Percentiles rank a stretch among this genome's conserved stretches.
phyloP scores from a whole-genome alignment of 2,113 vertebrate species.

The Etheostoma cragini region DNA sequence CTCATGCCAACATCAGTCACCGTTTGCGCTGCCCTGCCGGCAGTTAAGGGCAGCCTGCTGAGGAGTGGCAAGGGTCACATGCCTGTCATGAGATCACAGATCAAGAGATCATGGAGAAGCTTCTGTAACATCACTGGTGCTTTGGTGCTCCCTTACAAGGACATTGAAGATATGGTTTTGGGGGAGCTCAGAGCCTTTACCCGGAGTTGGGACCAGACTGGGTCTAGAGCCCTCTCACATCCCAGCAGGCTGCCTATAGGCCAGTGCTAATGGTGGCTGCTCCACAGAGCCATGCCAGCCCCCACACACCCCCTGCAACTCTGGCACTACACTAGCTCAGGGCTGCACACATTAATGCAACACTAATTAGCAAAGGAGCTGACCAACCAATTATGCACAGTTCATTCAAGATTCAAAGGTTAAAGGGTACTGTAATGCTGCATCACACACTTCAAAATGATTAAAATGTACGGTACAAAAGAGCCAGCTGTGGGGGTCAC shows the following conservation, averaged over 20 bases:
- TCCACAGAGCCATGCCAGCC: conserved; percentile 63
- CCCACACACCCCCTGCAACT: conserved; percentile 45
- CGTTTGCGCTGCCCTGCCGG: conserved; percentile 47
- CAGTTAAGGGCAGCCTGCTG: conserved; percentile 65
- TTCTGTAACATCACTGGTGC: conserved; percentile 4
- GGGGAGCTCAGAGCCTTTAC: conserved; percentile 53
- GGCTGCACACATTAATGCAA: conserved; percentile 76
- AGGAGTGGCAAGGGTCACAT: conserved; percentile 65
- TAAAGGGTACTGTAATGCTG: conserved; percentile 68
- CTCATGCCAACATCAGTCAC: conserved; percentile 80
- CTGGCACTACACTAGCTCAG: conserved; percentile 63
- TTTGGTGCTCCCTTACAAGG: conserved; percentile 57
- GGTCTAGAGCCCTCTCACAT: conserved; percentile 60
- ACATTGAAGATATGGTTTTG: conserved; percentile 52
- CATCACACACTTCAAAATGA: conserved; percentile 50
- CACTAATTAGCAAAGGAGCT: conserved; percentile 84
- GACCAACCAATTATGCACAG: conserved; percentile 84
- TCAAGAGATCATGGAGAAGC: conserved; percentile 36
- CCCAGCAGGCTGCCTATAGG: conserved; percentile 67
- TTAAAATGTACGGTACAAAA: conserved; percentile 50
- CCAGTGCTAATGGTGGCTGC: conserved; percentile 71
- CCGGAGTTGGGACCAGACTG: conserved; percentile 43
- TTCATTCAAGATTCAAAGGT: conserved; percentile 80
- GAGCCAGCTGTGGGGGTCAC: conserved; percentile 46
- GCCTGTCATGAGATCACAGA: conserved; percentile 59